A percentile compares a stretch with the other conserved stretches of the same genome.
phyloP scores from a whole-genome alignment of 2,113 vertebrate genomes.

The Chinchilla lanigera region DNA sequence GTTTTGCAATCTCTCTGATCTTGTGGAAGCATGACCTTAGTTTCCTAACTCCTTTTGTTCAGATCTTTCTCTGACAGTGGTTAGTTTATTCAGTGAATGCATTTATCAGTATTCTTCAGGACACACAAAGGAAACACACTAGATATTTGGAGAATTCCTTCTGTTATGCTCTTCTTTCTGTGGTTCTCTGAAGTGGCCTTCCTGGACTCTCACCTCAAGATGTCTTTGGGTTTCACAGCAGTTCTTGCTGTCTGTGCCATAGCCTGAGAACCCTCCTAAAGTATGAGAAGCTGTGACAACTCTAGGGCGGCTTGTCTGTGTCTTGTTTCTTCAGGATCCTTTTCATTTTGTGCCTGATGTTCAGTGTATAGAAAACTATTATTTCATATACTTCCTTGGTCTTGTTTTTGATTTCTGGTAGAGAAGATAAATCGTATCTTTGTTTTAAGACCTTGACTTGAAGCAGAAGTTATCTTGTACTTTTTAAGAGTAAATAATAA shows the following conservation, averaged over 20 bases:
- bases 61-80: not conserved
- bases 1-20: not conserved
- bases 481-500: not conserved
- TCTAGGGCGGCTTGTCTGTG: not conserved
- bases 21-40: not conserved
- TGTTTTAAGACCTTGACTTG: not conserved
- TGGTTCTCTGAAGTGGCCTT: not conserved
- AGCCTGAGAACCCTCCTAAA: not conserved
- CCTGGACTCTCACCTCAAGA: not conserved
- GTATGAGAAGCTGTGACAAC: not conserved
- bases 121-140: not conserved
- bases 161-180: not conserved
- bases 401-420: not conserved
- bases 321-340: not conserved
- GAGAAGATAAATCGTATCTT: not conserved
- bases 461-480: not conserved
- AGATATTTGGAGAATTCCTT: not conserved
- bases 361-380: not conserved
- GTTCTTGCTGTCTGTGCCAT: not conserved
- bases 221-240: not conserved
- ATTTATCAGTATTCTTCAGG: not conserved
- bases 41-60: not conserved
- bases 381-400: not conserved
- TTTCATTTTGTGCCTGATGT: not conserved
- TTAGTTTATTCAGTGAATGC: not conserved